Evolutionary conservation across 2,888 invertebrate species (phyloP), one percentile per base, ranked within the genome.

Genomic region (Heliconius ismenius): DNA sequence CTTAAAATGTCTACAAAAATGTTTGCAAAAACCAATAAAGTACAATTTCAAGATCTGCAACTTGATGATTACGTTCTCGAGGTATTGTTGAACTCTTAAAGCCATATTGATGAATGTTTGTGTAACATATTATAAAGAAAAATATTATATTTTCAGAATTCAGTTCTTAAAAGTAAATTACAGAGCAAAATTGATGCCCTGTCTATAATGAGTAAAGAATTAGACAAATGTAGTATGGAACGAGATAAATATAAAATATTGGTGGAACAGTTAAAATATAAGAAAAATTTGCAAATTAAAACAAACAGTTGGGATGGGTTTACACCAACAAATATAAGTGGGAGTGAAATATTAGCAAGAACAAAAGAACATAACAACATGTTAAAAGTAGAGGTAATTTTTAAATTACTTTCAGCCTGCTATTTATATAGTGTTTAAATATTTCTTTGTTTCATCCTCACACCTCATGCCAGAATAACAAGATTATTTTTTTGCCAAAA

Each of bases 131-230:
- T 10, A 54, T 2, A 10, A 24, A 18, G 15, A 62, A 62, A 60
- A 36, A 24, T 24, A 10, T 24, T 62, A 43, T 26, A 54, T 24
- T 88, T 86, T 75, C 86, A 96, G 96, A 95, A 95, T 82, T 95
- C 95, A 15, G 96, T 95, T 3, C 87, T 96, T 26, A 95, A 95
- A 85, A 95, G 96, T 80, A 97, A 97, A 89, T 90, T 98, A 39
- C 96, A 97, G 85, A 96, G 97, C 85, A 98, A 98, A 89, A 95
- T 96, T 74, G 97, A 98, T 89, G 98, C 98, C 4, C 88, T 98
- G 60, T 92, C 96, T n/a, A 97, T 97, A 79, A 93, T 98, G 87
- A 96, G 96, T 79, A 95, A 95, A 83, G 97, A 98, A 85, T 89
- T 98, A 78, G 97, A 97, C 83, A 96, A 96, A 89, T 97, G 96